These are phyloP conservation scores for Haliclona indistincta DNA, from an alignment of 37 sponge, comb jelly and placozoan genomes.

Conservation along the genomic window DNA sequence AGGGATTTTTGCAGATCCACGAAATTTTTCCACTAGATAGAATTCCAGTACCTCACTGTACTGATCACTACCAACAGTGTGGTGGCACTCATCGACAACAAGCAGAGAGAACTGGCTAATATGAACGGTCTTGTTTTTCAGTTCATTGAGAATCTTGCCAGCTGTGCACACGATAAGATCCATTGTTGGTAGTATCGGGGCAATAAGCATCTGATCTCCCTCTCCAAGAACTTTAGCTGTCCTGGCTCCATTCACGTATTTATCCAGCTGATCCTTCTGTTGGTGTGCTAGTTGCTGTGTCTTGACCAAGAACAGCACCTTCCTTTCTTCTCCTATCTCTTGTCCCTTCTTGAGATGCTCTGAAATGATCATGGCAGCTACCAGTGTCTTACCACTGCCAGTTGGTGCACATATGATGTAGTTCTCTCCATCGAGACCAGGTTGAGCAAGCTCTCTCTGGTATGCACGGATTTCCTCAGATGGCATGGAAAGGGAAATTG, in stretches of 20 bases:
- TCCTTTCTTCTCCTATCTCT: constrained; percentile 16
- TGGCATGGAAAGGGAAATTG: neutral
- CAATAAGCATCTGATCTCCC: constrained; percentile 14
- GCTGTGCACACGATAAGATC: constrained; percentile 72
- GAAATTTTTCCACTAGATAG: constrained; percentile 58
- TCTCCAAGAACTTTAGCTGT: constrained; percentile 49
- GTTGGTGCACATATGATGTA: constrained; percentile 77
- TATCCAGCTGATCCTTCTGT: constrained; percentile 48
- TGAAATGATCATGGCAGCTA: constrained; percentile 59
- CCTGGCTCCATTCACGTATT: constrained; percentile 26
- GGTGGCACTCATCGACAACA: constrained; percentile 92
- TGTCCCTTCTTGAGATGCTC: constrained; percentile 28
- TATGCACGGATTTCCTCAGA: constrained; percentile 28
- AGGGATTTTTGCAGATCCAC: constrained; percentile 14
- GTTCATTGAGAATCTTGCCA: constrained; percentile 48
- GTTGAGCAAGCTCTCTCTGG: constrained; percentile 64
- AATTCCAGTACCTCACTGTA: constrained; percentile 62
- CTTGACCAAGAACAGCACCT: constrained; percentile 55
- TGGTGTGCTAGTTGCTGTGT: constrained; percentile 63
- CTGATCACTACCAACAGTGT: constrained; percentile 51
- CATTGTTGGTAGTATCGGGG: neutral
- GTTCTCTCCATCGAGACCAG: constrained; percentile 62
- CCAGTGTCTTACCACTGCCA: constrained; percentile 70
- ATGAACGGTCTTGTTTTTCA: constrained; percentile 5
- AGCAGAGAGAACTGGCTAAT: constrained; percentile 59